Percentiles rank a stretch among this genome's conserved stretches.
Conservation (phyloP, 2,797 vertebrate species). For the Fistularia tabacaria region DNA sequence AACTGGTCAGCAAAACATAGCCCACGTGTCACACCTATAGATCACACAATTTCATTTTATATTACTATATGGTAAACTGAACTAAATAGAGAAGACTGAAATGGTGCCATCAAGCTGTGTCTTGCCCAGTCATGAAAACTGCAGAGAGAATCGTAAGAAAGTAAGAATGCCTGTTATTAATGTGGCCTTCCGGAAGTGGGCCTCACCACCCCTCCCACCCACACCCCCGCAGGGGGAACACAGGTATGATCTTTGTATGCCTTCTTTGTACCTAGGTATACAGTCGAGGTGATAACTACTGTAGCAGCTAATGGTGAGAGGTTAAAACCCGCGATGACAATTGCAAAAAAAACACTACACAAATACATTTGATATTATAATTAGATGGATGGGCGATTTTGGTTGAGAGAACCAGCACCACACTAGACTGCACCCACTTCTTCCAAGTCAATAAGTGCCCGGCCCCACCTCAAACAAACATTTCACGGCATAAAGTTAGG, state of each 20-base stretch:
- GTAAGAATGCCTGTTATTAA: slow-evolving; percentile 61
- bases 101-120: slow-evolving; percentile 59
- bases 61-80: no score
- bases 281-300: slow-evolving; percentile 5
- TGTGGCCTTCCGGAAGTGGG: slow-evolving; percentile 71
- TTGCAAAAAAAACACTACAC: neutral
- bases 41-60: no score
- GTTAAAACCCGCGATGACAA: neutral
- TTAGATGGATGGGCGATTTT: slow-evolving; percentile 14
- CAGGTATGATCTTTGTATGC: slow-evolving; percentile 58
- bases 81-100: neutral
- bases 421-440: slow-evolving; percentile 7
- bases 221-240: slow-evolving; percentile 31
- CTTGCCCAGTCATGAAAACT: slow-evolving; percentile 60
- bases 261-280: no score
- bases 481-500: no score
- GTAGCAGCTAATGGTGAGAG: neutral
- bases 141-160: slow-evolving; percentile 45
- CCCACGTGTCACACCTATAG: no score
- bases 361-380: slow-evolving; percentile 24
- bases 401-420: no score
- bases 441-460: slow-evolving; percentile 4
- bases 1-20: no score
- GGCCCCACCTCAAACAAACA: slow-evolving; percentile 6
- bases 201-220: slow-evolving; percentile 61